Evolutionary conservation across 2,797 vertebrate genomes (phyloP).

Genomic region (Iguana delicatissima): DNA sequence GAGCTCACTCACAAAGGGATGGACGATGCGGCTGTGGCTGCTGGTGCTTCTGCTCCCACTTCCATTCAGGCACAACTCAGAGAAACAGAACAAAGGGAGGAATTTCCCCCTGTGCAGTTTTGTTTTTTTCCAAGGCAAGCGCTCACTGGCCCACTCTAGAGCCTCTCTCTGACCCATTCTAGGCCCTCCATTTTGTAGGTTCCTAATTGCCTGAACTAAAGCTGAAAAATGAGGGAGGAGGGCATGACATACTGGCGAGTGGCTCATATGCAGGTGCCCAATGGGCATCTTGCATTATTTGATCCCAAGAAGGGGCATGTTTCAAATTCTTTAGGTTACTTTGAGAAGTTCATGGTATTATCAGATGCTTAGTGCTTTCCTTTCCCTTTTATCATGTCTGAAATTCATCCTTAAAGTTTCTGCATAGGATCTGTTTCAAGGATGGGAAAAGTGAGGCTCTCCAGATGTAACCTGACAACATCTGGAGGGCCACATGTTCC

Average conservation of each 20-base stretch:
- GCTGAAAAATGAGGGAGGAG: neutral
- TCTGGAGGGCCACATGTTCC: neutral
- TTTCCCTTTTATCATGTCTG: neutral
- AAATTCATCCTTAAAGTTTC: neutral
- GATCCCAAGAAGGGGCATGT: neutral
- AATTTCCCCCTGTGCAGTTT: conserved; percentile 36
- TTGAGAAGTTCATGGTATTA: neutral
- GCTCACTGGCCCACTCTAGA: too few relatives aligned
- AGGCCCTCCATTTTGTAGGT: neutral
- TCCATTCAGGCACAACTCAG: neutral
- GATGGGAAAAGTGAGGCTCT: neutral
- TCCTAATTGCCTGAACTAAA: neutral
- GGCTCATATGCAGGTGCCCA: neutral
- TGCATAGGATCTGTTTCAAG: neutral
- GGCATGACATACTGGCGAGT: neutral
- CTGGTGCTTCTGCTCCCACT: conserved; percentile 4
- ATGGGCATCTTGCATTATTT: neutral
- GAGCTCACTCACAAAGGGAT: conserved; percentile 22
- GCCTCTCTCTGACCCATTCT: conserved; percentile 3
- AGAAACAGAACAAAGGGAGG: conserved; percentile 5
- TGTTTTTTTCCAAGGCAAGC: conserved; percentile 6
- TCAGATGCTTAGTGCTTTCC: neutral
- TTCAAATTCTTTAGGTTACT: neutral
- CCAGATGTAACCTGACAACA: neutral
- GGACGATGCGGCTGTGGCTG: neutral